A percentile compares a stretch with the other conserved stretches of the same genome.
These are phyloP conservation scores for Platycheirus rosarum DNA, from an alignment of 2,888 invertebrate species.

Conservation along the genomic window DNA sequence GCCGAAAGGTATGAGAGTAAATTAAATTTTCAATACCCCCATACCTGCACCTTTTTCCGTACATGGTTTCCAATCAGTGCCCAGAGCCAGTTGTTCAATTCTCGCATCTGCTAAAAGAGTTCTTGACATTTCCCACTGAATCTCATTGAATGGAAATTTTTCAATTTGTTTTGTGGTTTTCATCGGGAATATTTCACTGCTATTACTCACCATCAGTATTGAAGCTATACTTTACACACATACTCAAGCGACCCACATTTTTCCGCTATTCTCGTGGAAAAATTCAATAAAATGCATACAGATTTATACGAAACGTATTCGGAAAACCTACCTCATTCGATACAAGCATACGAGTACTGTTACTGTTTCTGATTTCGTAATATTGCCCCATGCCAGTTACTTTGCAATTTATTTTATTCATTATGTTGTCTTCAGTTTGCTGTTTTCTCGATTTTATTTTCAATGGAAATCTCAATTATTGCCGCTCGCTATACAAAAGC, in stretches of 20 bases:
- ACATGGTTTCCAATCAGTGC: conserved; percentile 16
- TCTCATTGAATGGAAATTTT: conserved; percentile 68
- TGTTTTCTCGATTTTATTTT: conserved; percentile 45
- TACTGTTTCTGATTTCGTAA: conserved; percentile 11
- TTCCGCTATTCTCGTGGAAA: not conserved
- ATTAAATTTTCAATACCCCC: too few species aligned
- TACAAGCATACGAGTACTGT: too few species aligned
- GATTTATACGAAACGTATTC: not conserved
- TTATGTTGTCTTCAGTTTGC: conserved; percentile 20
- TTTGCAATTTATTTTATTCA: conserved; percentile 65
- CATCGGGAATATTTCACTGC: conserved; percentile 26
- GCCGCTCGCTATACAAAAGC: conserved; percentile 1
- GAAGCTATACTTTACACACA: too few species aligned
- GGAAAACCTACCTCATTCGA: conserved; percentile 3
- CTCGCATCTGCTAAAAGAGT: conserved; percentile 20
- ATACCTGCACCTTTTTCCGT: too few species aligned
- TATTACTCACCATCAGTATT: not conserved
- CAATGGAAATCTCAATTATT: conserved; percentile 41
- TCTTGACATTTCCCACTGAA: conserved; percentile 51
- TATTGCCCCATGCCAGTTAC: conserved; percentile 18
- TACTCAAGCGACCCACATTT: too few species aligned
- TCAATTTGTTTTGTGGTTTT: conserved; percentile 68
- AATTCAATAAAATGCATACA: conserved; percentile 6
- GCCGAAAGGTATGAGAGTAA: too few species aligned
- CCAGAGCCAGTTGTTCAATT: not conserved